Conservation (phyloP, 2,797 vertebrate species). For the Silurus lanzhouensis region DNA sequence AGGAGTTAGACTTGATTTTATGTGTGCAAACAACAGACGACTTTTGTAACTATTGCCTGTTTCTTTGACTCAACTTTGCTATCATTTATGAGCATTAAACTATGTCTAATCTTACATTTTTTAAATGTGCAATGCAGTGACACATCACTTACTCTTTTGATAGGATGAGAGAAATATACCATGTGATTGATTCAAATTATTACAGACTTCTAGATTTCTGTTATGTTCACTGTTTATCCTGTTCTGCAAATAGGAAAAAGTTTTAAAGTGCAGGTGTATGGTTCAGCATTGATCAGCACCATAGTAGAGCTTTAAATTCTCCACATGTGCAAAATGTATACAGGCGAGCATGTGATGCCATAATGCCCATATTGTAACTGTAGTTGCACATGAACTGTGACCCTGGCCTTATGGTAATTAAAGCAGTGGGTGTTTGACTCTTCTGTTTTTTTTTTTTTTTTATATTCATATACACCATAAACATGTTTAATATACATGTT, state of each 20-base stretch:
- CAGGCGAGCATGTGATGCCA: not conserved
- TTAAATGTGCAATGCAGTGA: not conserved
- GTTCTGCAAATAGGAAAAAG: not conserved
- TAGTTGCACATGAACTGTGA: not conserved
- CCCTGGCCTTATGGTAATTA: not conserved
- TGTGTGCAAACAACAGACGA: not conserved
- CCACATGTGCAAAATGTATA: not conserved
- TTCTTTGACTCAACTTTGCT: not conserved
- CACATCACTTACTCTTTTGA: not conserved
- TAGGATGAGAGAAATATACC: not conserved
- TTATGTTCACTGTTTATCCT: not conserved
- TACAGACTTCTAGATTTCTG: not conserved
- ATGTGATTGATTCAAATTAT: not conserved
- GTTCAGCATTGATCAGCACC: not conserved
- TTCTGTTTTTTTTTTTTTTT: not conserved
- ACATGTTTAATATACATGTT: not conserved
- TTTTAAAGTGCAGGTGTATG: not conserved
- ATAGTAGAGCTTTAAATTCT: not conserved
- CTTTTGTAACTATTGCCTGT: not conserved
- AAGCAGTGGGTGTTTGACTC: not conserved
- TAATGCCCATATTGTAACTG: not conserved
- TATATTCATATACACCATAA: not conserved
- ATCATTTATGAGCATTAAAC: no score
- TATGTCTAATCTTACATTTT: no score
- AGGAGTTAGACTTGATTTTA: not conserved